Evolutionary conservation across 2,888 invertebrate species (phyloP).

Genomic region (Pammene fasciana): DNA sequence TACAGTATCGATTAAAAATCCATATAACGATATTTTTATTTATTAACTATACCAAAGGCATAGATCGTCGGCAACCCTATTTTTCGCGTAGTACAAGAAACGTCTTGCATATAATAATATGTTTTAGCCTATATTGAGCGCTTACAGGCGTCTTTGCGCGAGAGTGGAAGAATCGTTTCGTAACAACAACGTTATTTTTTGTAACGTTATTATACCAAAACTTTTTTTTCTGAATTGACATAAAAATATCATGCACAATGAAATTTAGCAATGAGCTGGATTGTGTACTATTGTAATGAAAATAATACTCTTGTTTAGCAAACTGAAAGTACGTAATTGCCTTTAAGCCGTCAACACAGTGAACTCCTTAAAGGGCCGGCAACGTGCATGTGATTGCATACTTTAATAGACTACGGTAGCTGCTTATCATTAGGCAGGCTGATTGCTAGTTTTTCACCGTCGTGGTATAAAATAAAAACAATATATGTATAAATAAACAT

Average conservation of each 20-base stretch:
- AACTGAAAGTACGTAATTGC: no score
- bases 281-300: neutral
- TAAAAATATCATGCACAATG: neutral
- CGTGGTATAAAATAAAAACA: no score
- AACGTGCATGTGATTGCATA: no score
- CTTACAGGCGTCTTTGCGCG: slow-evolving; percentile 65
- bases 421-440: no score
- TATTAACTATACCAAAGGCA: neutral
- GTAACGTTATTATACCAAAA: slow-evolving; percentile 21
- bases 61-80: slow-evolving; percentile 66
- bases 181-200: slow-evolving; percentile 38
- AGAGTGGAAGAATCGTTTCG: slow-evolving; percentile 47
- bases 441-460: no score
- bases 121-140: slow-evolving; percentile 83
- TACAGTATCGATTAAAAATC: neutral
- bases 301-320: no score
- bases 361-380: no score
- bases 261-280: no score
- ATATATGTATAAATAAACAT: no score
- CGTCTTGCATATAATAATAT: slow-evolving; percentile 84
- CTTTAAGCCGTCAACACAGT: no score
- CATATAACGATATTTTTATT: neutral
- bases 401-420: no score
- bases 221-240: neutral
- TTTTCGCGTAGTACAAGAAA: slow-evolving; percentile 81